Base-by-base conservation (phyloP, 2,888 invertebrate species). In the Pimpla rufipes region DNA sequence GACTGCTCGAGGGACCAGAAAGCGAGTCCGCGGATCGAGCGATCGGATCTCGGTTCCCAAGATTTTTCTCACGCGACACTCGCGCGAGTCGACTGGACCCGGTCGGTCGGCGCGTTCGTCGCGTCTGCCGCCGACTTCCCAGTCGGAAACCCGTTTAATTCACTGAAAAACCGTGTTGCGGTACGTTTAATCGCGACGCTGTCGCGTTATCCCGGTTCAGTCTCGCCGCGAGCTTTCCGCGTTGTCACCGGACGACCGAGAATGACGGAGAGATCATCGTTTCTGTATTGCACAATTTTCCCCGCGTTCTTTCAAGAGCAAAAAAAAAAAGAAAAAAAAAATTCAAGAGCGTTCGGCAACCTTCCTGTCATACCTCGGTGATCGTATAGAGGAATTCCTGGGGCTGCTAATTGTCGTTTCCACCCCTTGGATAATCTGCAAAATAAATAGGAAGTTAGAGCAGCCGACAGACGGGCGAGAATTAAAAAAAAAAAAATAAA, bases 71-170 rank as follows among this genome's bases (percentile, higher is more conserved):
- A 73, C 81, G 81, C 76, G 57, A 71, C 35, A 16, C 55, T 23
- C 55, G 23, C 59, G 45, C 66, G 16, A 35, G 50, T 42, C 21
- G n/a, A 40, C 47, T n/a, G 67, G 16, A 35, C 42, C 45, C 55
- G 45, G 35, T 11, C 68, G 75, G 42, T 21, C 47, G 11, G 52
- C n/a, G 35, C 62, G 35, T 66, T 76, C 64, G 50, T 64, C 73
- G 29, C 35, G 42, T 67, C 29, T n/a, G 47, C 23, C 52, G 62
- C 16, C 47, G 18, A 67, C 50, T 79, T 57, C 11, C n/a, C 13
- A 42, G 57, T 52, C 70, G 66, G 68, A 66, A 76, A 76, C 52
- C 66, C 83, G 84, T 81, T 84, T 79, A 67, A 81, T 84, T 76
- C 76, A 42, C 74, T 59, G 77, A 81, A 84, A 83, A 81, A 79